Percentiles rank a stretch among this genome's conserved stretches.
These are phyloP conservation scores for Colaptes auratus DNA, from an alignment of 2,113 vertebrate genomes.

Conservation along the genomic window DNA sequence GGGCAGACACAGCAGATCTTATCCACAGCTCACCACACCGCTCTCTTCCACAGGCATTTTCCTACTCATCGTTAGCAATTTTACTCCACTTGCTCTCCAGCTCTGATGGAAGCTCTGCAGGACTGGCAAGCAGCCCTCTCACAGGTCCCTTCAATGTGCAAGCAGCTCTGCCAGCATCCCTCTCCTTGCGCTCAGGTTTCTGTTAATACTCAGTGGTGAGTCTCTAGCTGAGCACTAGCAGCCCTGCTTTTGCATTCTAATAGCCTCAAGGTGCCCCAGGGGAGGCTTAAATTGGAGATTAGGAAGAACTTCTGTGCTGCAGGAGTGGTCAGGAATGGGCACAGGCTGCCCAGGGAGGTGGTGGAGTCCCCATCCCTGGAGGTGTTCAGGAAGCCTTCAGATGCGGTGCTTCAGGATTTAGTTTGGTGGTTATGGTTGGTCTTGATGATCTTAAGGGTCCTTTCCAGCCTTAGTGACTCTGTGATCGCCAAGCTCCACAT, in stretches of 20 bases:
- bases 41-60: background rate
- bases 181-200: background rate
- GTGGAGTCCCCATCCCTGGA: too few relatives aligned
- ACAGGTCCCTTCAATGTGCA: background rate
- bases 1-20: conserved; percentile 10
- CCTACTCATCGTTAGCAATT: background rate
- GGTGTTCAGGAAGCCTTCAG: too few relatives aligned
- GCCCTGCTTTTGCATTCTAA: background rate
- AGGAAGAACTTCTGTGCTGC: too few relatives aligned
- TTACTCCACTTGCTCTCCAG: background rate
- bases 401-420: too few relatives aligned
- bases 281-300: too few relatives aligned
- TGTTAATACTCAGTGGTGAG: background rate
- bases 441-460: too few relatives aligned
- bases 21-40: background rate
- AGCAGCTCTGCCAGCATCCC: background rate
- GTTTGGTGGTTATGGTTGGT: too few relatives aligned
- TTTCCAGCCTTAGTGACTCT: too few relatives aligned
- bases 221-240: background rate
- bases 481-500: background rate
- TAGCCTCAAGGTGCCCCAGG: too few relatives aligned
- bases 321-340: too few relatives aligned
- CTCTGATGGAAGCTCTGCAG: background rate
- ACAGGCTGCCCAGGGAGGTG: too few relatives aligned
- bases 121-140: background rate